Base-by-base conservation (phyloP, 1,140 invertebrate genomes). In the Drosophila leontia region DNA sequence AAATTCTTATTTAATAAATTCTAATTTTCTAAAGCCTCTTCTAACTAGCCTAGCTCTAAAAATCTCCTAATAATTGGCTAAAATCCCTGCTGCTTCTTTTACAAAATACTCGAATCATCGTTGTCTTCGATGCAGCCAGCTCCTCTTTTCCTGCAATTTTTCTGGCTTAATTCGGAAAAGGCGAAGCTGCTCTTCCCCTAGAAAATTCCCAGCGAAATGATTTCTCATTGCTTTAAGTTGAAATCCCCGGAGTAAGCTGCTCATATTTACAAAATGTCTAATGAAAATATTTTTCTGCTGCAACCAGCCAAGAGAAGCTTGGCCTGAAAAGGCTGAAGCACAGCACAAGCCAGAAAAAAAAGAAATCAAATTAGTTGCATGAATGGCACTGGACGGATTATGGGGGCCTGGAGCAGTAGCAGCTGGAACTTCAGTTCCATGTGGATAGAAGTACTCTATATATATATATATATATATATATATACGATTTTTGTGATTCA, bases 201-300 rank as follows among this genome's bases (percentile, higher is more conserved):
- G n/a, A n/a, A n/a, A n/a, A n/a, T n/a, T n/a, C n/a, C n/a, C n/a
- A 29, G 39, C 35, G 29, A 57, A 70, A 50, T 71, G 67, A 72
- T 72, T 82, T 86, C 61, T 59, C 75, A 69, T 86, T 82, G 81
- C 71, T 77, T 55, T 80, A 67, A 65, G 67, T 68, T 69, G 63
- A 47, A 80, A 74, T 65, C 57, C 74, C 70, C 39, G 34, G 45
- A 64, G 53, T 78, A 88, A 87, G 84, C 84, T 78, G 84, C 74
- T 88, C 85, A 88, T 84, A 88, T 88, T 90, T 90, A 84, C 78
- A 88, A 88, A 88, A 90, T 84, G 84, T 88, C 84, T 90, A 88
- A 88, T 88, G 85, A 90, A 88, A 88, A 90, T 88, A 88, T 90
- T 90, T 84, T 71, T 71, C 68, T 64, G 53, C 56, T 60, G 41